These are phyloP conservation scores for Anaspis maculata DNA, from an alignment of 2,888 invertebrate species.

Conservation along the genomic window DNA sequence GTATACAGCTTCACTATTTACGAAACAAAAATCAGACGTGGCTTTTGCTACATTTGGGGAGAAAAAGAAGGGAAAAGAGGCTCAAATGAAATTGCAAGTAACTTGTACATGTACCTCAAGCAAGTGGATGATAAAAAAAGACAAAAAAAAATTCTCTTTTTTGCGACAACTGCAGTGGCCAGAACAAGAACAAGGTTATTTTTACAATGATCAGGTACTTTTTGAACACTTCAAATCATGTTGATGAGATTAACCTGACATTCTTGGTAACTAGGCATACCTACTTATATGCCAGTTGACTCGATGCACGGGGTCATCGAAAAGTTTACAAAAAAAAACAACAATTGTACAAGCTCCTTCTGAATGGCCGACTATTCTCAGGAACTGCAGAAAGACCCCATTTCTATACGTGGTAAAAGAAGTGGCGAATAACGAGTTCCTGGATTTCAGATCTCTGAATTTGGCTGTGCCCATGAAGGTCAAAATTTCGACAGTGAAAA, in stretches of 20 bases:
- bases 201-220: constrained; percentile 12
- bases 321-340: constrained; percentile 17
- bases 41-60: constrained; percentile 21
- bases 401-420: background rate
- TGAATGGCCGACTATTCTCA: constrained; percentile 25
- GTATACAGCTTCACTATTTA: constrained; percentile 26
- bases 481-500: background rate
- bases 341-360: constrained; percentile 26
- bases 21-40: constrained; percentile 20
- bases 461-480: background rate
- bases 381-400: constrained; percentile 3
- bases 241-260: constrained; percentile 14
- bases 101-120: constrained; percentile 19
- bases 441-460: background rate
- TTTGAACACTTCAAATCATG: constrained; percentile 17
- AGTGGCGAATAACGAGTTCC: background rate
- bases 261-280: constrained; percentile 26
- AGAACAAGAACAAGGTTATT: constrained; percentile 16
- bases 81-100: constrained; percentile 14
- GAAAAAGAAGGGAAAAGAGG: constrained; percentile 22
- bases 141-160: constrained; percentile 1
- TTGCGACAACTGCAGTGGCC: constrained; percentile 18
- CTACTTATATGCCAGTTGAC: constrained; percentile 30
- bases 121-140: constrained; percentile 17
- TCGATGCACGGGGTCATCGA: constrained; percentile 27